A percentile compares a stretch with the other conserved stretches of the same genome.
Evolutionary conservation across 2,888 invertebrate genomes (phyloP).

Genomic region (Silvanus unidentatus): DNA sequence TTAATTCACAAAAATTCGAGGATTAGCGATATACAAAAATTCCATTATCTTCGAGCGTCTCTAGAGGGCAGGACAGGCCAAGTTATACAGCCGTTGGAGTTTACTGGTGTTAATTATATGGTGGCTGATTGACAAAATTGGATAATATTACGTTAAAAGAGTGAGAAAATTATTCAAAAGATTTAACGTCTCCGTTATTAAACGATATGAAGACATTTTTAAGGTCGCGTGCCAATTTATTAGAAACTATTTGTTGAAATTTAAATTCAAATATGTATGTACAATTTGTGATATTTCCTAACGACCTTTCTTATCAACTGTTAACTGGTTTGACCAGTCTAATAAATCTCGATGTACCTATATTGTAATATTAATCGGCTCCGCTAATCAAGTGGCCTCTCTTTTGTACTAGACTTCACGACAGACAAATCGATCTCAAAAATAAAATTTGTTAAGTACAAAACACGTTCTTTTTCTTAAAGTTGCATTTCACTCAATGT

Average conservation of each 20-base stretch:
- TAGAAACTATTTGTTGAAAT: constrained; percentile 8
- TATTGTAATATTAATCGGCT: too few species aligned
- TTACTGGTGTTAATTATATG: constrained; percentile 17
- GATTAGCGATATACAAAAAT: constrained; percentile 16
- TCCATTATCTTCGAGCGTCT: constrained; percentile 16
- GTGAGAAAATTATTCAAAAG: constrained; percentile 10
- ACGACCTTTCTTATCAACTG: too few species aligned
- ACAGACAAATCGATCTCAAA: too few species aligned
- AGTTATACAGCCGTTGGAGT: constrained; percentile 13
- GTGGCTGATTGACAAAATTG: constrained; percentile 13
- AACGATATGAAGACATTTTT: constrained; percentile 10
- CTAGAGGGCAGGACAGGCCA: constrained; percentile 14
- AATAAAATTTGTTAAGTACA: too few species aligned
- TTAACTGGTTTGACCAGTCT: too few species aligned
- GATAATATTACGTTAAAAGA: constrained; percentile 8
- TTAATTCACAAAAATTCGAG: constrained; percentile 12
- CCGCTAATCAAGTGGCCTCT: too few species aligned
- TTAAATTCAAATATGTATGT: too few species aligned
- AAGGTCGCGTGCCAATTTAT: constrained; percentile 6
- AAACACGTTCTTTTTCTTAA: too few species aligned
- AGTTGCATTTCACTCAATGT: neutral
- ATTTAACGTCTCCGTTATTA: constrained; percentile 5
- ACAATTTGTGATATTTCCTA: too few species aligned
- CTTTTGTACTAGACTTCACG: too few species aligned
- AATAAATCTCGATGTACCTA: too few species aligned